Percentiles rank a stretch among this genome's conserved stretches.
Evolutionary conservation across 1,140 invertebrate genomes (phyloP).

Genomic region (Dinoponera quadriceps): DNA sequence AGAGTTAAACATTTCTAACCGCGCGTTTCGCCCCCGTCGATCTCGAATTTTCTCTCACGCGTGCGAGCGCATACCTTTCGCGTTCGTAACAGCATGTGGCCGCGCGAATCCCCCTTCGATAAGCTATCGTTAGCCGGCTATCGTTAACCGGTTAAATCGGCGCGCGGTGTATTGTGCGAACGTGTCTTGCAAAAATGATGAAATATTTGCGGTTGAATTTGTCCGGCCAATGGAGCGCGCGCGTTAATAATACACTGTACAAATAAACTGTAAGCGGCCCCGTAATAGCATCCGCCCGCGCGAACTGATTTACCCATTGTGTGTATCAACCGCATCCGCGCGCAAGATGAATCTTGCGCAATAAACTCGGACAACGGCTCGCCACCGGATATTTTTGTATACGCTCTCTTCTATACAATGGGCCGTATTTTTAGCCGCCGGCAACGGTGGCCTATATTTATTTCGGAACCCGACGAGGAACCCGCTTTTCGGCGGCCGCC

Average conservation of each 20-base stretch:
- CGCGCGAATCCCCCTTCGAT: neutral
- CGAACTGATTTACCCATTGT: constrained; percentile 51
- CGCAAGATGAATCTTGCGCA: constrained; percentile 53
- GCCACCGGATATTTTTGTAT: constrained; percentile 50
- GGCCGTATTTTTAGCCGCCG: constrained; percentile 51
- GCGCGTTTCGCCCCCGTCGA: too few species aligned
- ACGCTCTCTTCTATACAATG: constrained; percentile 44
- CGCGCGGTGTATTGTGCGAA: neutral
- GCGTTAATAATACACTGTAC: constrained; percentile 40
- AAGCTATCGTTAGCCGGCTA: neutral
- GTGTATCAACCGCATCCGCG: constrained; percentile 56
- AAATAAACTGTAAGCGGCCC: constrained; percentile 38
- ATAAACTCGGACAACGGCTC: constrained; percentile 58
- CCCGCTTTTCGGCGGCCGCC: neutral
- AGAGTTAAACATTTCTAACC: too few species aligned
- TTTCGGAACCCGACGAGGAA: constrained; percentile 39
- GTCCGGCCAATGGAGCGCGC: too few species aligned
- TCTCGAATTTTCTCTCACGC: too few species aligned
- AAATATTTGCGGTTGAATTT: constrained; percentile 21
- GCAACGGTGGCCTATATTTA: constrained; percentile 49
- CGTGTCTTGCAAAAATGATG: constrained; percentile 13
- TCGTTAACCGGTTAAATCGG: too few species aligned
- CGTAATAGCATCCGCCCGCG: constrained; percentile 51
- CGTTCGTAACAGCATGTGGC: too few species aligned
- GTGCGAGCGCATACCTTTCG: too few species aligned